A percentile compares a stretch with the other conserved stretches of the same genome.
Evolutionary conservation across 2,797 vertebrate species (phyloP).

Genomic region (Halcyon chelicuti): DNA sequence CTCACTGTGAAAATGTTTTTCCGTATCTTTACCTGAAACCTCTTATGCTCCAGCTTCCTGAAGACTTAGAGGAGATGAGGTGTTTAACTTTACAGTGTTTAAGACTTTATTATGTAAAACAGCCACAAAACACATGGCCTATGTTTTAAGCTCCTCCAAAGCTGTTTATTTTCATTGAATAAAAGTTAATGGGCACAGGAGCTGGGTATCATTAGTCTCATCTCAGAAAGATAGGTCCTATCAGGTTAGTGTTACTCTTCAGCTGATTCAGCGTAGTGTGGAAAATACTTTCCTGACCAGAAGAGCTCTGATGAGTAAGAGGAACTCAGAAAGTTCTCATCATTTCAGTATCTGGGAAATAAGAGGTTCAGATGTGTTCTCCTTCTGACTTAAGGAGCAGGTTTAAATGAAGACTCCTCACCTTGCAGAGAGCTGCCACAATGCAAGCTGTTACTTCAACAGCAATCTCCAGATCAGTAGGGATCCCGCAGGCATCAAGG

Average conservation of each 20-base stretch:
- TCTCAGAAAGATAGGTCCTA: neutral
- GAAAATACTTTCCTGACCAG: neutral
- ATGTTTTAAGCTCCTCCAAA: neutral
- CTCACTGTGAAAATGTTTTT: no score
- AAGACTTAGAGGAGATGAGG: neutral
- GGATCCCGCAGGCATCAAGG: neutral
- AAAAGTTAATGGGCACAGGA: neutral
- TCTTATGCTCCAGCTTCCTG: neutral
- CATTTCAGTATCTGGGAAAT: neutral
- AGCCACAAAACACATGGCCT: neutral
- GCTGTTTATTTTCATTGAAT: neutral
- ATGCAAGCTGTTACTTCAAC: neutral
- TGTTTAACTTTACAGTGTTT: neutral
- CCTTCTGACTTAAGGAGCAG: neutral
- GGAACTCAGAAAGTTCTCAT: neutral
- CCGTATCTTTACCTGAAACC: no score
- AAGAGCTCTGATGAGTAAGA: neutral
- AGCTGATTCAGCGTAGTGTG: fast-evolving
- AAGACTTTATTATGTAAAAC: neutral
- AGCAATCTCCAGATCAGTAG: neutral
- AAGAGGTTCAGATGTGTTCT: neutral
- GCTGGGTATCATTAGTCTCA: neutral
- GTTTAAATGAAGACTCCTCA: neutral
- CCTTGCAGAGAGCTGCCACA: fast-evolving
- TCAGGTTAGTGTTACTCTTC: neutral